Percentiles rank a stretch among this genome's conserved stretches.
phyloP scores from a whole-genome alignment of 2,888 invertebrate species.

The Amphiduros pacificus region DNA sequence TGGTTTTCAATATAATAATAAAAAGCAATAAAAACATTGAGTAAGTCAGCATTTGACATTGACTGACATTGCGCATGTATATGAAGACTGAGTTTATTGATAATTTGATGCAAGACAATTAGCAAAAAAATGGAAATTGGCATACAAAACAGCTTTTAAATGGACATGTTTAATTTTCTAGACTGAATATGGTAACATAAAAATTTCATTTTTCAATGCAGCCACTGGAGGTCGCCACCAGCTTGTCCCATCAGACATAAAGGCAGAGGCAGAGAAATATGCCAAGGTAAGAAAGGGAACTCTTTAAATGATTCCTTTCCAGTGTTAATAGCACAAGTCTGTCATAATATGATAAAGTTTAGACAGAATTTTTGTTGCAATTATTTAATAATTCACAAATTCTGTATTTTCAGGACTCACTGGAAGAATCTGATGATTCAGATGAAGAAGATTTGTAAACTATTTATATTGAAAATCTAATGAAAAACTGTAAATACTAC shows the following conservation, averaged over 20 bases:
- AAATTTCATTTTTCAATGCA: conserved; percentile 32
- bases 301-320: background rate
- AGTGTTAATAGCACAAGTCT: background rate
- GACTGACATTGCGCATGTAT: no score
- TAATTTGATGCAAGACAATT: no score
- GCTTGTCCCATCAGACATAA: conserved; percentile 76
- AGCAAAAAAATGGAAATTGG: no score
- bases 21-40: no score
- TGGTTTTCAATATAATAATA: no score
- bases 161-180: no score
- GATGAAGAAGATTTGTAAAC: conserved; percentile 60
- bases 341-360: background rate
- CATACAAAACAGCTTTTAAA: no score
- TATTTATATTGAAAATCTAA: background rate
- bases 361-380: background rate
- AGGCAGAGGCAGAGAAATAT: conserved; percentile 81
- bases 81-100: no score
- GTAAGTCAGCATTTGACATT: no score
- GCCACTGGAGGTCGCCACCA: conserved; percentile 76
- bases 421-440: conserved; percentile 84
- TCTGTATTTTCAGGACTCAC: conserved; percentile 66
- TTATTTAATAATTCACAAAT: background rate
- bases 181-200: no score
- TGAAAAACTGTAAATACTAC: background rate
- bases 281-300: conserved; percentile 67